Evolutionary conservation across 2,888 invertebrate species (phyloP).

Genomic region (Ornithoptera alexandrae): DNA sequence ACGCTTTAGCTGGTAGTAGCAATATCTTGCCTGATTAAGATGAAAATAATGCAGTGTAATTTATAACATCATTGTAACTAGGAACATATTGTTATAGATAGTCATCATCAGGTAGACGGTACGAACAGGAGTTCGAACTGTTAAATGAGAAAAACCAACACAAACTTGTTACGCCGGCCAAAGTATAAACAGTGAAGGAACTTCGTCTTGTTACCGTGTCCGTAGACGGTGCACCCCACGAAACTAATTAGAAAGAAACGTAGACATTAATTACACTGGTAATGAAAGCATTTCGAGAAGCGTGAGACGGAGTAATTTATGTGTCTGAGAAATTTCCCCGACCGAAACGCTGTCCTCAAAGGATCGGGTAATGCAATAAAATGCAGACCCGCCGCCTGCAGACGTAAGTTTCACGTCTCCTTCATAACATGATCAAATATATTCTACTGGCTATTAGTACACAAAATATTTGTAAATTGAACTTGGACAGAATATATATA

Average conservation of each 20-base stretch:
- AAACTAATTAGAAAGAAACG: constrained; percentile 30
- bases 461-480: background rate
- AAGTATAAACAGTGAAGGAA: background rate
- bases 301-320: constrained; percentile 45
- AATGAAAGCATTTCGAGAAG: constrained; percentile 32
- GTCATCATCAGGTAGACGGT: too few relatives aligned
- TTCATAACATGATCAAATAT: constrained; percentile 6
- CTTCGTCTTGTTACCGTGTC: background rate
- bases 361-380: constrained; percentile 61
- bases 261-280: constrained; percentile 25
- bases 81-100: too few relatives aligned
- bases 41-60: too few relatives aligned
- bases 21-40: too few relatives aligned
- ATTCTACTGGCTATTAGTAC: background rate
- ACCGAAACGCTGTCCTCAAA: constrained; percentile 44
- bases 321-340: constrained; percentile 52
- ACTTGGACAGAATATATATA: background rate
- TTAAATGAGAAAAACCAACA: too few relatives aligned
- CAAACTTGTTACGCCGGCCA: background rate
- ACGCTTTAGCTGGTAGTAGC: too few relatives aligned
- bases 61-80: too few relatives aligned
- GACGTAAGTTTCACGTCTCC: constrained; percentile 37
- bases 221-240: constrained; percentile 13
- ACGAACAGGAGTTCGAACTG: too few relatives aligned
- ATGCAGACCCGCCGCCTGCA: constrained; percentile 48